Conservation (phyloP, 2,113 vertebrate genomes). For the Brachypteracias leptosomus region DNA sequence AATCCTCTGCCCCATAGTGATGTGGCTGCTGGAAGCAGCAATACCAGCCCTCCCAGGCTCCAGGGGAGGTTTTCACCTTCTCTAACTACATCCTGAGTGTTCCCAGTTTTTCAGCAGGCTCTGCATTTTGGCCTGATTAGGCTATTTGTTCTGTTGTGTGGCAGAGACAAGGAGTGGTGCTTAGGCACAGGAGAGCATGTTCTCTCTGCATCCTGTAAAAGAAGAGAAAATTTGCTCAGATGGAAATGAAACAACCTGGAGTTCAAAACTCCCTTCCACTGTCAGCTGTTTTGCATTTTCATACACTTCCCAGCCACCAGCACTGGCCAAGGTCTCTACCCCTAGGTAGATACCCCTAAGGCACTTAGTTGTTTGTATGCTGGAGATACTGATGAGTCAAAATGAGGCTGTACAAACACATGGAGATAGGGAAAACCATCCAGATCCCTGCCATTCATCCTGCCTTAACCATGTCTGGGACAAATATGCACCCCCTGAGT, state of each 20-base stretch:
- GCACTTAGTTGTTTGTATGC: not conserved
- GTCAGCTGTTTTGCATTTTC: slow-evolving; percentile 18
- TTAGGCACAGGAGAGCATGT: slow-evolving; percentile 20
- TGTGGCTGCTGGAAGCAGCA: not conserved
- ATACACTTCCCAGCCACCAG: not conserved
- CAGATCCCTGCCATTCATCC: not conserved
- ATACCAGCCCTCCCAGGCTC: not conserved
- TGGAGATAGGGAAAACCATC: not conserved
- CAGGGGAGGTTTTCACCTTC: not conserved
- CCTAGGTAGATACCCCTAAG: not conserved
- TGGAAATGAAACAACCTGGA: slow-evolving; percentile 33
- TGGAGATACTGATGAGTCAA: not conserved
- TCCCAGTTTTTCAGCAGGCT: slow-evolving; percentile 36
- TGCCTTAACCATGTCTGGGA: not conserved
- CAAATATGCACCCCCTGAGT: not conserved
- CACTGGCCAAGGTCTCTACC: not conserved
- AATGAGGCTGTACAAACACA: not conserved
- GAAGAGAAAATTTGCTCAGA: slow-evolving; percentile 44
- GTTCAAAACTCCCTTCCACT: slow-evolving; percentile 24
- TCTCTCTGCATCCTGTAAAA: slow-evolving; percentile 19
- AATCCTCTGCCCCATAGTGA: not conserved
- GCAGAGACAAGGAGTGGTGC: not conserved
- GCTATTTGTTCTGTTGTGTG: slow-evolving; percentile 50
- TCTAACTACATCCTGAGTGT: not conserved
- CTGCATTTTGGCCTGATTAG: slow-evolving; percentile 55